A percentile compares a stretch with the other conserved stretches of the same genome.
These are phyloP conservation scores for Diachasma alloeum DNA, from an alignment of 1,140 invertebrate species.

Conservation along the genomic window DNA sequence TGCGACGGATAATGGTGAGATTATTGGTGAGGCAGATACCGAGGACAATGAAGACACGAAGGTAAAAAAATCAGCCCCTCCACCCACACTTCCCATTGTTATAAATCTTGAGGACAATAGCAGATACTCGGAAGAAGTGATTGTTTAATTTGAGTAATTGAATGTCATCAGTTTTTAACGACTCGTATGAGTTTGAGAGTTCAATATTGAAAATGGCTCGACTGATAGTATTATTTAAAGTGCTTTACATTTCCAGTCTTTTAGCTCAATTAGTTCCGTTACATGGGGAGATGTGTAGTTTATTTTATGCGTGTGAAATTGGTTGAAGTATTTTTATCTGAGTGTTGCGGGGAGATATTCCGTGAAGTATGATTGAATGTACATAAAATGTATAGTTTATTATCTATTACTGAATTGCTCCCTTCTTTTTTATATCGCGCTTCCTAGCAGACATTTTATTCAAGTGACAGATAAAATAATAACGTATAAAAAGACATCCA, in stretches of 20 bases:
- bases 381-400: not conserved
- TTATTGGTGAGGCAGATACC: conserved; percentile 34
- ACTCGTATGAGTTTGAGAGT: not conserved
- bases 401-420: not conserved
- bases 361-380: not conserved
- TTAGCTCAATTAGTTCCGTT: not conserved
- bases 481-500: too few relatives aligned
- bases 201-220: not conserved
- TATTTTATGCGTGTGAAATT: not conserved
- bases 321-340: not conserved
- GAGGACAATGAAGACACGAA: conserved; percentile 45
- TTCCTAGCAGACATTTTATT: not conserved
- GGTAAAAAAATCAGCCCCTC: conserved; percentile 71
- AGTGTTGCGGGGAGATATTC: not conserved
- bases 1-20: conserved; percentile 26
- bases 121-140: conserved; percentile 82
- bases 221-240: not conserved
- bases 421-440: not conserved
- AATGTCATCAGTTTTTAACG: not conserved
- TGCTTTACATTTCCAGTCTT: not conserved
- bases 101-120: conserved; percentile 83
- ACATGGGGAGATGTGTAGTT: not conserved
- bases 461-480: not conserved
- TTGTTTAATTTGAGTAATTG: conserved; percentile 68
- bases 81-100: conserved; percentile 76